Evolutionary conservation across 2,888 invertebrate genomes (phyloP).

Genomic region (Brenthis daphne): DNA sequence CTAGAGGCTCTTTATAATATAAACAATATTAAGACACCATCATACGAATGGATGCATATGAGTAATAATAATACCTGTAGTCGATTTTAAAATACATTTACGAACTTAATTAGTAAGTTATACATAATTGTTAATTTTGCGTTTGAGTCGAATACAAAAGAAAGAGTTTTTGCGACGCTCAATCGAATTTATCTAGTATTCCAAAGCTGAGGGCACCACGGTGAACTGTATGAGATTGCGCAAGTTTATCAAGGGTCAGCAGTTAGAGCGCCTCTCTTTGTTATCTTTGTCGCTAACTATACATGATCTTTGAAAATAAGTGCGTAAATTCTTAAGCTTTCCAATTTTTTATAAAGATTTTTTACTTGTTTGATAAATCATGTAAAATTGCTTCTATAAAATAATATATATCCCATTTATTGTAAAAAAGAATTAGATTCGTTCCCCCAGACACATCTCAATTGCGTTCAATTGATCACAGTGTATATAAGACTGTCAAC

Average conservation of each 20-base stretch:
- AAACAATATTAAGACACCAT: no score
- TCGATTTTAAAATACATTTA: no score
- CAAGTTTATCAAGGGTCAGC: conserved; percentile 71
- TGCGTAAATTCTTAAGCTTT: neutral
- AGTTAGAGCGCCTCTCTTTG: conserved; percentile 45
- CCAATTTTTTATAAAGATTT: neutral
- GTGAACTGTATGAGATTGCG: conserved; percentile 60
- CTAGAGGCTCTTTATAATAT: no score
- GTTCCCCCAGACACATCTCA: conserved; percentile 52
- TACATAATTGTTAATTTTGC: neutral
- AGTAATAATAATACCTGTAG: no score
- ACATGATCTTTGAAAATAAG: conserved; percentile 23
- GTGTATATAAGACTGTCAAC: conserved; percentile 52
- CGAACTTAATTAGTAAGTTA: neutral
- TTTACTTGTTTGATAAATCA: neutral
- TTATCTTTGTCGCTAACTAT: conserved; percentile 39
- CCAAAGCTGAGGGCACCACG: conserved; percentile 58
- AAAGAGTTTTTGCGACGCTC: conserved; percentile 26
- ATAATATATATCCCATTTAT: neutral
- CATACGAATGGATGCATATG: no score
- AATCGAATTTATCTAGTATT: conserved; percentile 49
- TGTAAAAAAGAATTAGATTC: conserved; percentile 24
- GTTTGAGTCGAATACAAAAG: neutral
- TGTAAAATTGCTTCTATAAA: neutral
- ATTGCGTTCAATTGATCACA: conserved; percentile 70